A percentile compares a stretch with the other conserved stretches of the same genome.
Conservation (phyloP, 2,797 vertebrate genomes). For the Myotis planiceps region DNA sequence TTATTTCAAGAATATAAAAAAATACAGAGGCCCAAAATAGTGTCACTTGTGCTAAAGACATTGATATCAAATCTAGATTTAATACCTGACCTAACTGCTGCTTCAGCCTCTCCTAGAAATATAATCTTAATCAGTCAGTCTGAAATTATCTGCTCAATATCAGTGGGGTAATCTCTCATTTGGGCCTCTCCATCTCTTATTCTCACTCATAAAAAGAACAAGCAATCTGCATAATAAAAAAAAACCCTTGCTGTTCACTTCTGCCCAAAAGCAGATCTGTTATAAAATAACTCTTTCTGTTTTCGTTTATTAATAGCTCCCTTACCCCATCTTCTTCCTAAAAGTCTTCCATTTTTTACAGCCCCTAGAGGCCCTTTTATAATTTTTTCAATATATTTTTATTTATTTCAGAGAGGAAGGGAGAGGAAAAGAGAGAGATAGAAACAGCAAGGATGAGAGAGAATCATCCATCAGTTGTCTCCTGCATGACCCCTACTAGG, state of each 20-base stretch:
- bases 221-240: not conserved
- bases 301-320: not conserved
- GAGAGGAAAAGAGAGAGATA: too few species aligned
- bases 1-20: conserved; percentile 44
- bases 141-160: not conserved
- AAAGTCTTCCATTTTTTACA: not conserved
- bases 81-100: not conserved
- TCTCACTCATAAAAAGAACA: not conserved
- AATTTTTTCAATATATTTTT: too few species aligned
- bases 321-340: not conserved
- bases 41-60: not conserved
- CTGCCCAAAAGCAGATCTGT: not conserved
- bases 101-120: not conserved
- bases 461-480: too few species aligned
- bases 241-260: not conserved
- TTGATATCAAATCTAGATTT: not conserved
- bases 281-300: not conserved
- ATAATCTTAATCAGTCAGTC: not conserved
- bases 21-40: not conserved
- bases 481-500: too few species aligned
- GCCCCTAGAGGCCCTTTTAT: too few species aligned
- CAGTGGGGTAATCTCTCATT: not conserved
- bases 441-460: too few species aligned
- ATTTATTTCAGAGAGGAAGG: too few species aligned
- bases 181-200: not conserved